Percentiles rank a stretch among this genome's conserved stretches.
phyloP scores from a whole-genome alignment of 2,888 invertebrate species.

The Hirudinaria manillensis region DNA sequence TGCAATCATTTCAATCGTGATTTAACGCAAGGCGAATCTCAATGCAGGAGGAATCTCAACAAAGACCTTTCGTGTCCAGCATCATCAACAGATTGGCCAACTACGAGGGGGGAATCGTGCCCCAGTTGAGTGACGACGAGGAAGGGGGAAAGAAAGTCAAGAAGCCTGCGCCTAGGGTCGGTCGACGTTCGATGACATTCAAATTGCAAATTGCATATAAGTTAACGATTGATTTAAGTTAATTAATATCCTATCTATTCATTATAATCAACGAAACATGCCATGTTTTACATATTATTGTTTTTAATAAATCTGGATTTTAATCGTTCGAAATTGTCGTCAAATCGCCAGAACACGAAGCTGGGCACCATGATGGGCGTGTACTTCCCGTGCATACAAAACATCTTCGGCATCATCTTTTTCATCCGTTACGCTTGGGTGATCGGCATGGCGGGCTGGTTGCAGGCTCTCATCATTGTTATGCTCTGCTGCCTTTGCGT shows the following conservation, averaged over 20 bases:
- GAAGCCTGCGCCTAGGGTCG: conserved; percentile 20
- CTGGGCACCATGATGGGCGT: conserved; percentile 97
- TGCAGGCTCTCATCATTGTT: conserved; percentile 85
- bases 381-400: conserved; percentile 96
- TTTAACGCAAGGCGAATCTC: too few species aligned
- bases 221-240: too few species aligned
- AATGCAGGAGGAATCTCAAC: conserved; percentile 71
- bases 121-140: conserved; percentile 54
- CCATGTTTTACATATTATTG: background rate
- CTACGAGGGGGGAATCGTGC: conserved; percentile 86
- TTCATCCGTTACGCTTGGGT: conserved; percentile 97
- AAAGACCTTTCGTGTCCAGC: conserved; percentile 79
- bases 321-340: background rate
- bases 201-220: too few species aligned
- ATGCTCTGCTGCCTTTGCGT: conserved; percentile 92
- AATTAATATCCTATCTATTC: too few species aligned
- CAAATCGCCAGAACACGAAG: conserved; percentile 55
- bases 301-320: background rate
- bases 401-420: conserved; percentile 97
- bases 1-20: too few species aligned
- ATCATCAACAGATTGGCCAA: conserved; percentile 83
- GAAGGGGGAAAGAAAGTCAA: conserved; percentile 32
- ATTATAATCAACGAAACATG: too few species aligned
- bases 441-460: conserved; percentile 91
- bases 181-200: too few species aligned